Base-by-base conservation (phyloP, 2,797 vertebrate species). In the Muscicapa comitata region DNA sequence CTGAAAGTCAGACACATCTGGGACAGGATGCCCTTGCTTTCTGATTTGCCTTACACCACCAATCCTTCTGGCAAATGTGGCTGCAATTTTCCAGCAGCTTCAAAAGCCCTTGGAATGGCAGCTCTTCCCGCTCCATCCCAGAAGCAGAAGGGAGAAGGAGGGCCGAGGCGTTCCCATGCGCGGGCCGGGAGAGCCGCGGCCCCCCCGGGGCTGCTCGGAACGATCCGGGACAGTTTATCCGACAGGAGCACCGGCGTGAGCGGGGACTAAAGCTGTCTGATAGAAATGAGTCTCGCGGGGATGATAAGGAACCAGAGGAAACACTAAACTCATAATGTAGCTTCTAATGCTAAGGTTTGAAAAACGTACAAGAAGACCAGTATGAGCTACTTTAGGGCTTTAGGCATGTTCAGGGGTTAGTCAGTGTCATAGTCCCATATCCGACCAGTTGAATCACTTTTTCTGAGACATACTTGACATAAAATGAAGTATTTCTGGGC, bases 51-150 rank as follows among this genome's bases (percentile, higher is more conserved):
- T 72, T 20, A 28, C 38, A 47, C 25, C 7, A 7, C 58, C 17
- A 45, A 2, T 11, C 45, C 29, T 88, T 54, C 31, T 21, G 70
- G n/a, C 10, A 47, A 63, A 61, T 1, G 79, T 8, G 67, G 14
- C 43, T 82, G 37, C 51, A 38, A 10, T 43, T 45, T 42, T 15
- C 29, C 72, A 65, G 31, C 28, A 77, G 54, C 38, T 90, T 42
- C 73, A 47, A 26, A 83, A 75, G 40, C 43, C 42, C 13, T 9
- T 2, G 75, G 28, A 10, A 13, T 6, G 62, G 25, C 19, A 1
- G 3, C 6, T 63, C 9, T 40, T 9, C 14, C 4, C 3, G 0
- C 3, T 19, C 2, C 7, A 5, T 0, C 3, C n/a, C 48, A 11
- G 7, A 21, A 7, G 26, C 43, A 40, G 16, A 14, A 40, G 59